Evolutionary conservation across 2,113 vertebrate species (phyloP).

Genomic region (Psittacula cyanocephala): DNA sequence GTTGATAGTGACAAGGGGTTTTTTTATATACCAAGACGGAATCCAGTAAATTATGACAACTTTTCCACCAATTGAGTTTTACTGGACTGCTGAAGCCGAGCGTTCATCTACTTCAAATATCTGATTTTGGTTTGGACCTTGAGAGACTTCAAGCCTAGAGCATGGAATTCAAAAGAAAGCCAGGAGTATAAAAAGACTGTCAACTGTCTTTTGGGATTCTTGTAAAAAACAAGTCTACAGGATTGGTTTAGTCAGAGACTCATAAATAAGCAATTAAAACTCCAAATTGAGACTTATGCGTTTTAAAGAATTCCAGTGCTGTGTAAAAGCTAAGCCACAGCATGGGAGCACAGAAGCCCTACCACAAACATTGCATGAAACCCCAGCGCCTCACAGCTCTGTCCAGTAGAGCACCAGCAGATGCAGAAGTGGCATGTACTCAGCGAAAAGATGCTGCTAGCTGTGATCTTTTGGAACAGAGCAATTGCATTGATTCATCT

Average conservation of each 20-base stretch:
- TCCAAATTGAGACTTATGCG: background rate
- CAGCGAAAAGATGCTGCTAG: background rate
- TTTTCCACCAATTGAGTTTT: background rate
- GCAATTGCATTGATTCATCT: background rate
- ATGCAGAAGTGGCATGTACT: accelerated
- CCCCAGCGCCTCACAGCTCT: accelerated
- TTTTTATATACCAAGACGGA: background rate
- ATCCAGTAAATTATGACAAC: background rate
- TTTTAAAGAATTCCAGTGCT: background rate
- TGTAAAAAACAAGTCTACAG: background rate
- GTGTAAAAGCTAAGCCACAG: background rate
- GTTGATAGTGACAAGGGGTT: background rate
- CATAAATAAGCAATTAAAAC: background rate
- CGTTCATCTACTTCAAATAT: too few species aligned
- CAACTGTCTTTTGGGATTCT: background rate
- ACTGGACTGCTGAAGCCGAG: background rate
- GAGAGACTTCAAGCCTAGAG: background rate
- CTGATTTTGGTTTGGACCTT: background rate
- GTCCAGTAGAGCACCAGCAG: background rate
- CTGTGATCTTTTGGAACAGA: background rate
- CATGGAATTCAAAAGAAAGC: background rate
- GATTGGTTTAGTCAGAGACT: background rate
- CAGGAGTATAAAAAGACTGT: background rate
- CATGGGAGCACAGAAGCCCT: background rate
- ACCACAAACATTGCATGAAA: background rate